phyloP scores from a whole-genome alignment of 2,797 vertebrate species.

The Propithecus deckenii region DNA sequence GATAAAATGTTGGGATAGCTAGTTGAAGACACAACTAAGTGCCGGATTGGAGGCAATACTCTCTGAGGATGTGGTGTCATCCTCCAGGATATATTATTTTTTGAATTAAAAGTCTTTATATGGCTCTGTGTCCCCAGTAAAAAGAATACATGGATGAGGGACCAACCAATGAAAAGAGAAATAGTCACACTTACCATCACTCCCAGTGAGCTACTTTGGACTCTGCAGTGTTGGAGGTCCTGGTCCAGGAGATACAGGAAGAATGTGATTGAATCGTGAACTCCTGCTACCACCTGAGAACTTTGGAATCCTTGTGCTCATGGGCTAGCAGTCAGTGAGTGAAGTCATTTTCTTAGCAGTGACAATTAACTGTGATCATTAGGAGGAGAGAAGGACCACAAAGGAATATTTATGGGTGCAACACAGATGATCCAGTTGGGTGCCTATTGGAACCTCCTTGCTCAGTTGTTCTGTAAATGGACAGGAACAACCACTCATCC shows the following conservation, averaged over 20 bases:
- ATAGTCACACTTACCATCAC: neutral
- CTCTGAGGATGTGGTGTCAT: neutral
- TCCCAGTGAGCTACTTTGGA: neutral
- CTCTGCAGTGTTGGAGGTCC: neutral
- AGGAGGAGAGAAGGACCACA: neutral
- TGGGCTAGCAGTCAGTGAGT: neutral
- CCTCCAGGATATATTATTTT: neutral
- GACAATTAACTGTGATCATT: neutral
- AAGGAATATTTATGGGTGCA: neutral
- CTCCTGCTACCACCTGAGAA: neutral
- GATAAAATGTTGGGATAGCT: neutral
- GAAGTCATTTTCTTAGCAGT: neutral
- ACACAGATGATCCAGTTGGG: neutral
- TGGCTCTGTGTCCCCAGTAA: neutral
- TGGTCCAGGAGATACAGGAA: neutral
- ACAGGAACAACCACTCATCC: neutral
- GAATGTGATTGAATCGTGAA: neutral
- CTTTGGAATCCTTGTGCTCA: neutral
- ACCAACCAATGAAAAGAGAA: neutral
- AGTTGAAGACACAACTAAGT: neutral
- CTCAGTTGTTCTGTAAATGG: neutral
- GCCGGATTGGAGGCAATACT: neutral
- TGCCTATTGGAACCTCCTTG: neutral
- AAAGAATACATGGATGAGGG: neutral
- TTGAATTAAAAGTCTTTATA: neutral